phyloP scores from a whole-genome alignment of 1,140 invertebrate genomes.

The Elymnias hypermnestra region DNA sequence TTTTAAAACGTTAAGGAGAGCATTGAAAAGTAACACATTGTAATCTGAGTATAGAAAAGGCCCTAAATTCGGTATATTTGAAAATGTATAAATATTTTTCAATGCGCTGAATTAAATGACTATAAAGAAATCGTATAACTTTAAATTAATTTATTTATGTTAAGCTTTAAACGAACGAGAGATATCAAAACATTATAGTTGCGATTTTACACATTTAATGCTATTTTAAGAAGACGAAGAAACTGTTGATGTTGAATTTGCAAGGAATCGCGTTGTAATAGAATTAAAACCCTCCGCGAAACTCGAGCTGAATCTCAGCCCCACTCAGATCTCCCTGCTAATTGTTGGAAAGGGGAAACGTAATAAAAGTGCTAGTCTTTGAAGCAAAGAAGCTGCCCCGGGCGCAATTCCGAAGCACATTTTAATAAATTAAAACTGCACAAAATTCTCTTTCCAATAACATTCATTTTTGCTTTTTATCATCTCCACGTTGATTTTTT shows the following conservation, averaged over 20 bases:
- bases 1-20: too few relatives aligned
- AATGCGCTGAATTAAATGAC: too few relatives aligned
- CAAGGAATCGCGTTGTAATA: slow-evolving; percentile 53
- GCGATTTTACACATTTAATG: slow-evolving; percentile 12
- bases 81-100: too few relatives aligned
- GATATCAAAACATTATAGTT: too few relatives aligned
- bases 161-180: too few relatives aligned
- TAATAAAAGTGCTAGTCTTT: slow-evolving; percentile 72
- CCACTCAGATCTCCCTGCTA: slow-evolving; percentile 53
- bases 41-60: too few relatives aligned
- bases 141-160: too few relatives aligned
- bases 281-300: slow-evolving; percentile 57
- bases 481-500: slow-evolving; percentile 51
- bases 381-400: slow-evolving; percentile 60
- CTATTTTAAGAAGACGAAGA: slow-evolving; percentile 21
- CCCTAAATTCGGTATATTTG: too few relatives aligned
- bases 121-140: too few relatives aligned
- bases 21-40: too few relatives aligned
- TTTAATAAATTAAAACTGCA: slow-evolving; percentile 74
- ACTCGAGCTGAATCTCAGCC: slow-evolving; percentile 52
- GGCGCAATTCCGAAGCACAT: slow-evolving; percentile 52
- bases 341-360: slow-evolving; percentile 67
- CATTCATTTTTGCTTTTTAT: slow-evolving; percentile 57
- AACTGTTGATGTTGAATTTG: slow-evolving; percentile 56
- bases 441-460: slow-evolving; percentile 70